phyloP scores from a whole-genome alignment of 2,888 invertebrate genomes.

The Lacanobia oleracea region DNA sequence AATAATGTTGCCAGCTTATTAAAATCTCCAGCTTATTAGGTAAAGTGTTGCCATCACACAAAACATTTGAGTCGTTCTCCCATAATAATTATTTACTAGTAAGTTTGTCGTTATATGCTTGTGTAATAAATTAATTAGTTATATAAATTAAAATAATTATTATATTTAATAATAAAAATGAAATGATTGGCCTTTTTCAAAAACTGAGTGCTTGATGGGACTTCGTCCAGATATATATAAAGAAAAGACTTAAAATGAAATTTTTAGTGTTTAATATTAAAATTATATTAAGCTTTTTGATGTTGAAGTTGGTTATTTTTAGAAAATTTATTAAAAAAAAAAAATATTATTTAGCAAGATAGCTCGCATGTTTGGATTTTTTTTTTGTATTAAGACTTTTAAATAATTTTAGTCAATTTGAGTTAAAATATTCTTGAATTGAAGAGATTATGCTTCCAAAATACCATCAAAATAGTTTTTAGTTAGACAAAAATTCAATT shows the following conservation, averaged over 20 bases:
- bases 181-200: slow-evolving; percentile 85
- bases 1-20: no score
- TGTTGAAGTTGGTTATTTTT: slow-evolving; percentile 63
- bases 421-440: background rate
- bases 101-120: slow-evolving; percentile 69
- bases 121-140: slow-evolving; percentile 69
- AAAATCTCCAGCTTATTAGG: background rate
- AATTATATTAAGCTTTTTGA: slow-evolving; percentile 66
- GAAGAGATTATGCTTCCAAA: background rate
- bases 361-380: no score
- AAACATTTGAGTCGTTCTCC: slow-evolving; percentile 64
- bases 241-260: slow-evolving; percentile 89
- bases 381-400: no score
- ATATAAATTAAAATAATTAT: slow-evolving; percentile 61
- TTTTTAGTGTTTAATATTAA: slow-evolving; percentile 76
- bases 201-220: slow-evolving; percentile 87
- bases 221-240: slow-evolving; percentile 81
- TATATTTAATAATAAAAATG: slow-evolving; percentile 59
- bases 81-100: slow-evolving; percentile 68
- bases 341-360: background rate
- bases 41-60: slow-evolving; percentile 37
- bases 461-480: background rate
- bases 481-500: background rate
- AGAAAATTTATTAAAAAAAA: background rate
- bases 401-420: no score